These are phyloP conservation scores for Symphodus melops DNA, from an alignment of 2,113 vertebrate genomes.

Conservation along the genomic window DNA sequence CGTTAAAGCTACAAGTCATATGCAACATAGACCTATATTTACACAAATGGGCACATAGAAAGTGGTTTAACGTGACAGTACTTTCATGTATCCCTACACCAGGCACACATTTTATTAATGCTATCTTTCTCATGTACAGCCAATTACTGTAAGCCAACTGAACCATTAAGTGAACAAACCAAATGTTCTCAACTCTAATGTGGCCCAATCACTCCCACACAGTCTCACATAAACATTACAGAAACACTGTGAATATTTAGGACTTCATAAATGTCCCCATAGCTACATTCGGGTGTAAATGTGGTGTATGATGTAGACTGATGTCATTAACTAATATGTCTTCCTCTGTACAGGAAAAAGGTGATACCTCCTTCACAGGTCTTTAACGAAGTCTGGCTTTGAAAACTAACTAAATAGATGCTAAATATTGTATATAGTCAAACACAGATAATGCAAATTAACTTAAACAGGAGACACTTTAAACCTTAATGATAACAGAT, in stretches of 20 bases:
- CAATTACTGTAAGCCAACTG: conserved; percentile 40
- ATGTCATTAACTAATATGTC: conserved; percentile 69
- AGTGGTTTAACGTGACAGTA: background rate
- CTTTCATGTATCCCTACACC: background rate
- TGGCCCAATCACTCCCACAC: conserved; percentile 35
- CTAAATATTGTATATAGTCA: too few species aligned
- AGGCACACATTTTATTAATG: background rate
- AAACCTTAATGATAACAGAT: too few species aligned
- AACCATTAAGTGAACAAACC: conserved; percentile 64
- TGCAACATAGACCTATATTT: background rate
- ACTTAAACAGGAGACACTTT: too few species aligned
- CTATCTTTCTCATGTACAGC: background rate
- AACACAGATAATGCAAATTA: too few species aligned
- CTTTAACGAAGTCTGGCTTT: conserved; percentile 81
- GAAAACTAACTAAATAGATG: conserved; percentile 15
- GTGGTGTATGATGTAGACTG: conserved; percentile 44
- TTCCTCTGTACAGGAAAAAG: conserved; percentile 73
- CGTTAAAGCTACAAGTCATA: conserved; percentile 1
- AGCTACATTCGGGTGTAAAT: conserved; percentile 71
- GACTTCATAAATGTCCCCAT: conserved; percentile 19
- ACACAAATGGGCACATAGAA: background rate
- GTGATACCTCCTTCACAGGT: conserved; percentile 82
- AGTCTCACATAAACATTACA: conserved; percentile 11
- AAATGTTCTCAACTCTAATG: conserved; percentile 55
- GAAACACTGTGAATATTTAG: background rate